phyloP scores from a whole-genome alignment of 2,797 vertebrate genomes.

The Tiaroga cobitis region DNA sequence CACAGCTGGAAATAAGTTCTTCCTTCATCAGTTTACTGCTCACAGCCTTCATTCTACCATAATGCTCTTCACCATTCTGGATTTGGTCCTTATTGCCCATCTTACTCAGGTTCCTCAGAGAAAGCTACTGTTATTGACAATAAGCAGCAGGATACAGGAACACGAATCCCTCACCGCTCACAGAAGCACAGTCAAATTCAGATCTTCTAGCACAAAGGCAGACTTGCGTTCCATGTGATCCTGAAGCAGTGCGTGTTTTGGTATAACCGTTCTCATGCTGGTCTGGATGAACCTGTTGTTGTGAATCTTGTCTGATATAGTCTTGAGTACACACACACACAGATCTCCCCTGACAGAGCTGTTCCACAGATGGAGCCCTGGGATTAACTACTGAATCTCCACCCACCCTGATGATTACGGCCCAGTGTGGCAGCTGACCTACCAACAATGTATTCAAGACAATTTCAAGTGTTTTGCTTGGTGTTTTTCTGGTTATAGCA shows the following conservation, averaged over 20 bases:
- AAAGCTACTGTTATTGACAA: not conserved
- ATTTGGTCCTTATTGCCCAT: conserved; percentile 38
- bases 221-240: not conserved
- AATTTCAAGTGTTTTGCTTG: not conserved
- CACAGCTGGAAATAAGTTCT: conserved; percentile 43
- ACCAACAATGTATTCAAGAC: not conserved
- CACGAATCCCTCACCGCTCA: not conserved
- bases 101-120: not conserved
- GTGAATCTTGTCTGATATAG: conserved; percentile 22
- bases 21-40: conserved; percentile 61
- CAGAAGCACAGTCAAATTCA: conserved; percentile 9
- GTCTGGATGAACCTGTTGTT: conserved; percentile 25
- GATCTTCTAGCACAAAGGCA: not conserved
- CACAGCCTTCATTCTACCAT: conserved; percentile 63
- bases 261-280: conserved; percentile 22
- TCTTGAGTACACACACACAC: conserved; percentile 35
- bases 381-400: conserved; percentile 77
- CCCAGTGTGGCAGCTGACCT: conserved; percentile 29
- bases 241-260: not conserved
- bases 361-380: conserved; percentile 73
- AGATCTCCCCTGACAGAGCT: conserved; percentile 47
- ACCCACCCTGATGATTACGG: conserved; percentile 70
- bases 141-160: not conserved
- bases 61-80: not conserved
- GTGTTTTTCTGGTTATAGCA: not conserved